Evolutionary conservation across 2,113 vertebrate genomes (phyloP).

Genomic region (rabbit (Oryctolagus cuniculus)): mOryCun1.1 NC_091437.1:22455501-22456000

Average conservation of each 20-base stretch:
- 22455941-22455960: background rate
- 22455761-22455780: background rate
- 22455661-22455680: background rate
- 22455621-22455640: conserved; percentile 41
- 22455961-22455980: background rate
- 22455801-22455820: background rate
- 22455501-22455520: background rate
- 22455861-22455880: conserved; percentile 28
- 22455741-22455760: background rate
- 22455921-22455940: background rate
- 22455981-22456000: background rate
- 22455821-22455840: background rate
- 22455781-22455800: background rate
- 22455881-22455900: background rate
- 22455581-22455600: background rate
- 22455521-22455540: background rate
- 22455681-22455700: conserved; percentile 34
- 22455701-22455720: background rate
- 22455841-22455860: conserved; percentile 7
- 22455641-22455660: conserved; percentile 24
- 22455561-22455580: background rate
- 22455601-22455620: background rate
- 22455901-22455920: background rate
- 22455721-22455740: conserved; percentile 12
- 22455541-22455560: background rate